Evolutionary conservation across 2,113 vertebrate species (phyloP), one percentile per base, ranked within the genome.

Genomic region (Oxyruncus cristatus): DNA sequence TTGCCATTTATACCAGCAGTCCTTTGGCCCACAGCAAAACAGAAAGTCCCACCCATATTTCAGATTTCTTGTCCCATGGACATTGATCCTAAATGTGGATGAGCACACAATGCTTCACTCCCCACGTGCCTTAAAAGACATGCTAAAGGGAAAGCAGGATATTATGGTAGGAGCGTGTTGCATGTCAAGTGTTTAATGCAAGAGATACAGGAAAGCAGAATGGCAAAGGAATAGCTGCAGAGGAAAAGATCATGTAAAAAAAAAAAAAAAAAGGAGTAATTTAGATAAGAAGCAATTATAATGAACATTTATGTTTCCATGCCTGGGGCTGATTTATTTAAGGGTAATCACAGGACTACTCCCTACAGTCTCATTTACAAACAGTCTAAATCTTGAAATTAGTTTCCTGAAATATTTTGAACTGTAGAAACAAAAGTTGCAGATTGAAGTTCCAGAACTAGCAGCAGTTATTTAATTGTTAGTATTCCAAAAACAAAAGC

Each of bases 141-240:
- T 23, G 26, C 80, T 76, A 58, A 42, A 91, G 65, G 46, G n/a
- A 92, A 96, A 82, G 83, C 15, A 92, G 44, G 72, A 88, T 35
- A 77, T 17, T 61, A 14, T 49, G 61, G 70, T 19, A 92, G 61
- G 33, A 75, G 66, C 37, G 52, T 55, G 58, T n/a, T 89, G 63
- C 12, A 58, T 53, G 65, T 35, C 33, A 67, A 37, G 80, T 37
- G 37, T 75, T 94, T 62, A 87, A 89, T 7, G 4, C 49, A 82
- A 65, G 58, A 93, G 53, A 87, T n/a, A 93, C 5, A 92, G 50
- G 50, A 77, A 85, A 95, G 79, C 85, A 84, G 85, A 85, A 92
- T 85, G 88, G 58, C 65, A 59, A 91, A 94, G 56, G 39, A 95
- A 88, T 20, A 77, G 68, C 33, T 55, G 41, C 39, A 59, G 39